A percentile compares a stretch with the other conserved stretches of the same genome.
Conservation (phyloP, 2,888 invertebrate genomes). For the Drosophila yooni region DNA sequence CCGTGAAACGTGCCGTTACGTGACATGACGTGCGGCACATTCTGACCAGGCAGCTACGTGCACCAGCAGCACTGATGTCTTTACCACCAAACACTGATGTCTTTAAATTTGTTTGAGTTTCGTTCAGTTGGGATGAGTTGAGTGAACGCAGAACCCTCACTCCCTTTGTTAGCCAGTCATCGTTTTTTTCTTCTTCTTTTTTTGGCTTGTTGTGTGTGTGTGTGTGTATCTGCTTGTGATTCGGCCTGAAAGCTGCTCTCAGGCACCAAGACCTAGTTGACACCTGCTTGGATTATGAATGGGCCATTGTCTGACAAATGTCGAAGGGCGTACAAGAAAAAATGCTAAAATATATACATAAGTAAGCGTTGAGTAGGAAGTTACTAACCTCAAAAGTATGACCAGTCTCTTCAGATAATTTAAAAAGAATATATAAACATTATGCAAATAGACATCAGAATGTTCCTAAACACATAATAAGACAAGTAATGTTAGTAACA, state of each 20-base stretch:
- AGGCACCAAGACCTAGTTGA: constrained; percentile 10
- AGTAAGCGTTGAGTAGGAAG: background rate
- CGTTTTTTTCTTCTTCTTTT: background rate
- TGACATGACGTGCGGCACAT: constrained; percentile 60
- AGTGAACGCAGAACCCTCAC: background rate
- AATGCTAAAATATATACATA: background rate
- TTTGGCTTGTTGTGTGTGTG: constrained; percentile 2
- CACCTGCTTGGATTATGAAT: constrained; percentile 15
- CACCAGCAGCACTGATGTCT: constrained; percentile 2
- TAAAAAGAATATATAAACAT: background rate
- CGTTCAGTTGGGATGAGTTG: background rate
- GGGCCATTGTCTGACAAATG: constrained; percentile 15
- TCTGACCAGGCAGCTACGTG: constrained; percentile 29
- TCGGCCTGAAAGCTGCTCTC: background rate
- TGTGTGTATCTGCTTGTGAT: no score
- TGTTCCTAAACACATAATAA: background rate
- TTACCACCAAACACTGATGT: background rate
- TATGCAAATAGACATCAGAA: background rate
- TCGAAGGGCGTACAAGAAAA: constrained; percentile 9
- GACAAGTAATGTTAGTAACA: background rate
- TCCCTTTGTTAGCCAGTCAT: constrained; percentile 7
- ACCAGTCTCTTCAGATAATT: background rate
- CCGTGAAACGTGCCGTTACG: constrained; percentile 48
- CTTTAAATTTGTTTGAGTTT: constrained; percentile 7
- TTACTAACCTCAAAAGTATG: background rate